These are phyloP conservation scores for Nomada hirtipes DNA, from an alignment of 2,888 invertebrate genomes.

Conservation along the genomic window DNA sequence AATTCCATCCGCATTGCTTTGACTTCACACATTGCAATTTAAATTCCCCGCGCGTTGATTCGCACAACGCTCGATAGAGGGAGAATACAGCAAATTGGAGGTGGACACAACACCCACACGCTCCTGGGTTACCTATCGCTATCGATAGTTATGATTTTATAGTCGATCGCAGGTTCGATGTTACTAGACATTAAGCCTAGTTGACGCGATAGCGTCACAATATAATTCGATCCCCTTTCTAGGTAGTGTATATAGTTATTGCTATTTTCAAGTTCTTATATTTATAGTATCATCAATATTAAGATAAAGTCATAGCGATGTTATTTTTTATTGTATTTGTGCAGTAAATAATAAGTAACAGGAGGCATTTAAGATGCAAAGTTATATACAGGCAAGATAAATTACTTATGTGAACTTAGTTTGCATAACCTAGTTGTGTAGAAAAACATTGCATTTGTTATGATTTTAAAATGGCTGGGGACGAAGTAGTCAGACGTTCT, in stretches of 20 bases:
- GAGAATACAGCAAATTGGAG: no score
- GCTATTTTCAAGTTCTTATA: not conserved
- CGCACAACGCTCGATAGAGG: no score
- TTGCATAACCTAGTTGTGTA: slow-evolving; percentile 9
- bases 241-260: not conserved
- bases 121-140: no score
- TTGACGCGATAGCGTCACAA: no score
- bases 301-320: not conserved
- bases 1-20: no score
- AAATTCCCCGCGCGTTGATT: no score
- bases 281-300: slow-evolving; percentile 5
- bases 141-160: no score
- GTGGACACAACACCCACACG: no score
- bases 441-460: slow-evolving; percentile 23
- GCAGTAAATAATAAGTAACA: not conserved
- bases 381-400: not conserved
- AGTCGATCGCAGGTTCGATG: no score
- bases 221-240: slow-evolving; percentile 11
- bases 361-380: not conserved
- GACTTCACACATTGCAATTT: no score
- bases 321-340: not conserved
- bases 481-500: slow-evolving; percentile 76
- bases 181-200: no score
- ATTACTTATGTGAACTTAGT: not conserved
- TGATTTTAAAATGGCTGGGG: slow-evolving; percentile 77